Conservation (phyloP, 2,113 vertebrate genomes). For the Chunga burmeisteri region DNA sequence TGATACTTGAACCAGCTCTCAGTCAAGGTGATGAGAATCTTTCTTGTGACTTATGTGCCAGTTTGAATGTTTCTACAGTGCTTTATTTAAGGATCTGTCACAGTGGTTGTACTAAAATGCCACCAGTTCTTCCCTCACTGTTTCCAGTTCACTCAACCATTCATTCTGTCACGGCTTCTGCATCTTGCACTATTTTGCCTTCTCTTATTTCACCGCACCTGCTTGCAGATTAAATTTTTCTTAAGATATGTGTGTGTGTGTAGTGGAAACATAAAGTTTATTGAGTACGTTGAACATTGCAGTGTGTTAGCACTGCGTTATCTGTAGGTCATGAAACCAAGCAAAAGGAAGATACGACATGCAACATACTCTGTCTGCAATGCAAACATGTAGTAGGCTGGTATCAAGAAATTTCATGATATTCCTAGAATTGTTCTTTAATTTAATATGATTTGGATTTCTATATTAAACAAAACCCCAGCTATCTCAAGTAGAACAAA, state of each 20-base stretch:
- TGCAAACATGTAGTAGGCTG: neutral
- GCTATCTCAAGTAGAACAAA: neutral
- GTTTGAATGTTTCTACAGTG: neutral
- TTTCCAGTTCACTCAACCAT: slow-evolving; percentile 21
- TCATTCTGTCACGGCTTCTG: slow-evolving; percentile 40
- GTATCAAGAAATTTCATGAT: neutral
- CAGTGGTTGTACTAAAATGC: neutral
- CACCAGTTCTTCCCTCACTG: slow-evolving; percentile 38
- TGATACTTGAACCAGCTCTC: neutral
- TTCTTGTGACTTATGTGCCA: neutral
- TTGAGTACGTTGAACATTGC: neutral
- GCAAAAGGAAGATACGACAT: neutral
- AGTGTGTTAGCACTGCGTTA: neutral
- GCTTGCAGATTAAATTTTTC: slow-evolving; percentile 25
- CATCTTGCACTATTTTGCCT: slow-evolving; percentile 52
- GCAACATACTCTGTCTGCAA: neutral
- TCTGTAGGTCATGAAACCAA: neutral
- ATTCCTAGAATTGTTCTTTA: neutral
- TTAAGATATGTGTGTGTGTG: neutral
- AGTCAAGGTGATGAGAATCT: neutral
- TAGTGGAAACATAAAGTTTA: neutral
- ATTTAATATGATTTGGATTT: neutral
- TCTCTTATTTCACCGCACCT: slow-evolving; percentile 31
- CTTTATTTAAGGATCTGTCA: neutral
- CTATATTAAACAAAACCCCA: neutral